phyloP scores from a whole-genome alignment of 2,797 vertebrate species.

The Arctocebus calabarensis region DNA sequence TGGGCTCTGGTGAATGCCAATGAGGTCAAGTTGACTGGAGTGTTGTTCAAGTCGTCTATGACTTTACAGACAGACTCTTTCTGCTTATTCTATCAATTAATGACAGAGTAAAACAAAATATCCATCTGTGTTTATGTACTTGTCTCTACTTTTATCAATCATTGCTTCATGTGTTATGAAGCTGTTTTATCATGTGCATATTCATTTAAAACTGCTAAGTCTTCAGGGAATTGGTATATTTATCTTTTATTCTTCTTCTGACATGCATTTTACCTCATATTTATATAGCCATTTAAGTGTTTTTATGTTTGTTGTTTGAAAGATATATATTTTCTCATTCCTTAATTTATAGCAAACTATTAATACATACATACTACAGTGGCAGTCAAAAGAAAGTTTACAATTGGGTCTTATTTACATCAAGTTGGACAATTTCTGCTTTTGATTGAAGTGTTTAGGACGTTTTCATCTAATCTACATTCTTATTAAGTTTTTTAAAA shows the following conservation, averaged over 20 bases:
- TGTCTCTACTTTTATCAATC: background rate
- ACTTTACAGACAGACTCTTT: background rate
- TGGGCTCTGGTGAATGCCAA: background rate
- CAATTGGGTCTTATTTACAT: background rate
- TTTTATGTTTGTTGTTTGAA: background rate
- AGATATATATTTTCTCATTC: background rate
- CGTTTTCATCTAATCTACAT: background rate
- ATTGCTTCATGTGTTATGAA: background rate
- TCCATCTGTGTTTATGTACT: background rate
- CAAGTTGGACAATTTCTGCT: background rate
- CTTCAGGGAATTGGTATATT: background rate
- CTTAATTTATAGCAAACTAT: background rate
- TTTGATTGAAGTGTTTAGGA: conserved; percentile 7
- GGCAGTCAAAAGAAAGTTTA: background rate
- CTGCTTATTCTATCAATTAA: background rate
- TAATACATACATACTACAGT: background rate
- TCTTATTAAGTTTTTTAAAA: background rate
- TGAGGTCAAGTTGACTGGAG: background rate
- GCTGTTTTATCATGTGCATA: background rate
- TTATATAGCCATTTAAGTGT: background rate
- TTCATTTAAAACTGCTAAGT: background rate
- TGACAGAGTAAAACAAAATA: background rate
- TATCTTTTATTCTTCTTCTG: conserved; percentile 14
- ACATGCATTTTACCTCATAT: background rate
- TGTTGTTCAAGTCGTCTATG: background rate